phyloP scores from a whole-genome alignment of 2,113 vertebrate species.

The Brachirus orientalis region DNA sequence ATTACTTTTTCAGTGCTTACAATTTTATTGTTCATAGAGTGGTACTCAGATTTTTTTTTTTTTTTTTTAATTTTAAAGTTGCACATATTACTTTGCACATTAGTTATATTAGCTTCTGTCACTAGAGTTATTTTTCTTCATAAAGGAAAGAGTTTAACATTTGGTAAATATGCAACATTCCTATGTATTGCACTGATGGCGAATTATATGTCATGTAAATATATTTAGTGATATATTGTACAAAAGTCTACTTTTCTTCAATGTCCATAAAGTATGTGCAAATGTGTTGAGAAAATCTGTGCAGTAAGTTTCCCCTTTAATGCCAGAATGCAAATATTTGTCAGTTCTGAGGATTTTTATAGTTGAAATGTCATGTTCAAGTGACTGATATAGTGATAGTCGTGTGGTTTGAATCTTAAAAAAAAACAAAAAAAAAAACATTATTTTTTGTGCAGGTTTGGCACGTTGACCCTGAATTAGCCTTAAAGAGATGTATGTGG shows the following conservation, averaged over 20 bases:
- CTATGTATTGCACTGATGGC: constrained; percentile 95
- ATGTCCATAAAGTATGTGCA: constrained; percentile 79
- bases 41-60: constrained; percentile 78
- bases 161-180: constrained; percentile 98
- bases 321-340: neutral
- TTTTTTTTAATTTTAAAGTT: constrained; percentile 82
- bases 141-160: constrained; percentile 85
- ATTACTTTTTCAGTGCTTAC: constrained; percentile 77
- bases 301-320: constrained; percentile 18
- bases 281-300: constrained; percentile 57
- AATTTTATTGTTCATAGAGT: constrained; percentile 74
- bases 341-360: neutral
- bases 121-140: constrained; percentile 88
- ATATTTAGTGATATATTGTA: constrained; percentile 95
- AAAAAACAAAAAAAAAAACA: neutral
- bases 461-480: constrained; percentile 3
- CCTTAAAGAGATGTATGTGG: neutral
- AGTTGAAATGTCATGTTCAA: neutral
- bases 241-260: constrained; percentile 83
- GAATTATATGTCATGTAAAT: constrained; percentile 95
- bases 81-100: constrained; percentile 86
- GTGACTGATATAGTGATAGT: neutral
- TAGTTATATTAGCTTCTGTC: constrained; percentile 85
- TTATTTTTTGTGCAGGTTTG: neutral
- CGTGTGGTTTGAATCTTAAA: neutral